A percentile compares a stretch with the other conserved stretches of the same genome.
Evolutionary conservation across 2,113 vertebrate genomes (phyloP).

Genomic region (Lipotes vexillifer): DNA sequence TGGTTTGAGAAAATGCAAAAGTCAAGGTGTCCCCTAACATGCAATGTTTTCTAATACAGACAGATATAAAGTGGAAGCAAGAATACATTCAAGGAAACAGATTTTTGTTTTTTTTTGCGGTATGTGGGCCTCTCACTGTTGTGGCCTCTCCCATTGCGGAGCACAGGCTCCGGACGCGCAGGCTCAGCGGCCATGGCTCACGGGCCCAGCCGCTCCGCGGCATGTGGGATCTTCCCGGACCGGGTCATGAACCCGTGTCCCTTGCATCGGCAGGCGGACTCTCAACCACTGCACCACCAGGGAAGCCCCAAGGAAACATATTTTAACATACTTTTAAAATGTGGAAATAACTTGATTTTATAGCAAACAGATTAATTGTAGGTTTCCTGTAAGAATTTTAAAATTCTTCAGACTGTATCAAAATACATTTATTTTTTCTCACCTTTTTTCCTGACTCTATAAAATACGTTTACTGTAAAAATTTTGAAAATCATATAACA

Average conservation of each 20-base stretch:
- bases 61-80: background rate
- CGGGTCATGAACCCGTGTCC: too few species aligned
- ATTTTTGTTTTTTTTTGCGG: background rate
- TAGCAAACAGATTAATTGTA: background rate
- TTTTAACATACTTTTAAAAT: background rate
- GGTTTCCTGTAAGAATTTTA: background rate
- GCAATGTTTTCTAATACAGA: background rate
- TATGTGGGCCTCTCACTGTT: too few species aligned
- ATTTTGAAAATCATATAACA: background rate
- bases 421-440: background rate
- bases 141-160: too few species aligned
- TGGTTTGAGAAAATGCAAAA: background rate
- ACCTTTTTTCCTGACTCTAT: background rate
- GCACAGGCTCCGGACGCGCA: too few species aligned
- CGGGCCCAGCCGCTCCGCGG: too few species aligned
- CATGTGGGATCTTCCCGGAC: too few species aligned
- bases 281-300: too few species aligned
- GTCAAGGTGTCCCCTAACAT: background rate
- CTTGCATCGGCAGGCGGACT: too few species aligned
- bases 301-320: too few species aligned
- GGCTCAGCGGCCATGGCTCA: too few species aligned
- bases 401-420: background rate
- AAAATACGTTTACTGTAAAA: background rate
- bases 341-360: slow-evolving; percentile 26
- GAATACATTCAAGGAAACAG: background rate